phyloP scores from a whole-genome alignment of 2,797 vertebrate genomes.

The Sus cebifrons region DNA sequence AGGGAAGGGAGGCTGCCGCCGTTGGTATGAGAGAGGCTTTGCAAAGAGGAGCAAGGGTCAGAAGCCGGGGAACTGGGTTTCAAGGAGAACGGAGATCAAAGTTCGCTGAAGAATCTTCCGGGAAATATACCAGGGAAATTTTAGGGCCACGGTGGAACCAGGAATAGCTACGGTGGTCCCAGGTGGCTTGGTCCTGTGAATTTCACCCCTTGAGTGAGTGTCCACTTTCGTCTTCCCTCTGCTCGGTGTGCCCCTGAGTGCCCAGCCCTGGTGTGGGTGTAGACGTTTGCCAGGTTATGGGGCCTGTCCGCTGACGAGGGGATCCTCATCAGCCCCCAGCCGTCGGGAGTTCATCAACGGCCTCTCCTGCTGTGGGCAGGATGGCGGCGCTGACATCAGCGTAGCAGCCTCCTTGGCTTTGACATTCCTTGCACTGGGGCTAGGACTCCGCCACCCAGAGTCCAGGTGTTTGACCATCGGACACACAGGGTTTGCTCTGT shows the following conservation, averaged over 20 bases:
- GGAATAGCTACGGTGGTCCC: neutral
- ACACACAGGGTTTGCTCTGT: neutral
- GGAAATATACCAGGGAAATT: neutral
- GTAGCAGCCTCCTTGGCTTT: neutral
- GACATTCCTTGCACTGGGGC: neutral
- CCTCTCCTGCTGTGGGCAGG: neutral
- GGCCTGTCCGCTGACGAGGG: neutral
- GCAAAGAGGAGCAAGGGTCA: neutral
- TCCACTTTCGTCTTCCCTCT: neutral
- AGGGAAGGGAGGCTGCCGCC: neutral
- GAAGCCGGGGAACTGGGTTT: neutral
- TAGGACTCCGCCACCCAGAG: neutral
- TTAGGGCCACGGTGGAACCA: neutral
- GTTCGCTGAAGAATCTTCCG: neutral
- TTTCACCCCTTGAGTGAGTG: neutral
- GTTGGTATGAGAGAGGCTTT: neutral
- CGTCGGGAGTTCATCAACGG: neutral
- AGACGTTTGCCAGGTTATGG: neutral
- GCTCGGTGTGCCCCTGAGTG: neutral
- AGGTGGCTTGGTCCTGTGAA: neutral
- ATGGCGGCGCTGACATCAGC: neutral
- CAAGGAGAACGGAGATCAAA: neutral
- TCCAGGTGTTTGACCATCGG: neutral
- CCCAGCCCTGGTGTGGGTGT: neutral
- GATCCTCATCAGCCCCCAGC: no score